These are phyloP conservation scores for Rhea americana DNA, from an alignment of 2,113 vertebrate genomes.

Conservation along the genomic window DNA sequence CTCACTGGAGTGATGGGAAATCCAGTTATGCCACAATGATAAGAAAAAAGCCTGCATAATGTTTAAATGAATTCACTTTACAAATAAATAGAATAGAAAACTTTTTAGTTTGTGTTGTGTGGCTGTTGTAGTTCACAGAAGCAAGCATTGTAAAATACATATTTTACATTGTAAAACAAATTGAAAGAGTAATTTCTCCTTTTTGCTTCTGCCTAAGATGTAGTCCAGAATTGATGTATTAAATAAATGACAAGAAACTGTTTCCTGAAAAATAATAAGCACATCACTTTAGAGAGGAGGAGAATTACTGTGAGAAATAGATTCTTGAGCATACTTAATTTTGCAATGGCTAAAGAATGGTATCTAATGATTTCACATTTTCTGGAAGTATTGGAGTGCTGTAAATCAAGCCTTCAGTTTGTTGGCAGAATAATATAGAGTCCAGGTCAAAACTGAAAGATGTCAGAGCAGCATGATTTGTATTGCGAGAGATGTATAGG, in stretches of 20 bases:
- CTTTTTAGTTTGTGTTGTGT: neutral
- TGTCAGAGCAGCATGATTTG: neutral
- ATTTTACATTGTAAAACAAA: neutral
- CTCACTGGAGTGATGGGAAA: neutral
- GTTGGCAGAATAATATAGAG: neutral
- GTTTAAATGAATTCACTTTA: neutral
- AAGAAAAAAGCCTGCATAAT: neutral
- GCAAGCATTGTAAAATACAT: neutral
- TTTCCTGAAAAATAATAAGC: neutral
- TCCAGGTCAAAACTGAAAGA: neutral
- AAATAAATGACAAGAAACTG: neutral
- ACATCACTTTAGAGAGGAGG: neutral
- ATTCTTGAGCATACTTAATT: neutral
- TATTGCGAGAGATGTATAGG: neutral
- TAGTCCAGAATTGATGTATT: neutral
- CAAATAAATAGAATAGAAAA: neutral
- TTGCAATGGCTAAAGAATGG: neutral
- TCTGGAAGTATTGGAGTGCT: neutral
- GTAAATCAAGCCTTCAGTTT: neutral
- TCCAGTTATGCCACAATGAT: neutral
- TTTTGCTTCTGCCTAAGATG: neutral
- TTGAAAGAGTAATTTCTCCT: neutral
- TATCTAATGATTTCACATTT: neutral
- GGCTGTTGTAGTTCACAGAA: neutral
- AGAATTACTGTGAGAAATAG: neutral